Evolutionary conservation across 2,797 vertebrate species (phyloP).

Genomic region (Erithacus rubecula): DNA sequence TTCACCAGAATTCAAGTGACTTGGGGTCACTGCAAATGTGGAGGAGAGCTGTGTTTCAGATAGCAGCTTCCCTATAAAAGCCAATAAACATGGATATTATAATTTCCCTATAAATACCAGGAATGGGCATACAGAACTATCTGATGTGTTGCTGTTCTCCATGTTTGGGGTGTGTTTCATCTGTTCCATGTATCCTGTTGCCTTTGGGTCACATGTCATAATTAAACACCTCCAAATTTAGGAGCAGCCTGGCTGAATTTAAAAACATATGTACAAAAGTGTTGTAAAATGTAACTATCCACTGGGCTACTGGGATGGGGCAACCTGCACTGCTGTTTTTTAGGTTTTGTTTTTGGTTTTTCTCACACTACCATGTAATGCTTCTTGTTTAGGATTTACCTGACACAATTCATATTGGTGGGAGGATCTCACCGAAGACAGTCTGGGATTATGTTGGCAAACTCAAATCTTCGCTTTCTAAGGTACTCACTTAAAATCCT

Average conservation of each 20-base stretch:
- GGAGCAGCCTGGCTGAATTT: background rate
- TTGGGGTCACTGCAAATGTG: background rate
- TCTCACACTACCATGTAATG: constrained; percentile 7
- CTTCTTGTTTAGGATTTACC: constrained; percentile 87
- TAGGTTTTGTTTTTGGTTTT: background rate
- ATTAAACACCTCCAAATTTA: background rate
- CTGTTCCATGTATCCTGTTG: background rate
- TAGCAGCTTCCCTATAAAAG: background rate
- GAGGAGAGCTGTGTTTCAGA: background rate
- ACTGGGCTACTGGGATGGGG: background rate
- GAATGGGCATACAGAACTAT: background rate
- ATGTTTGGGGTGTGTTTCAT: background rate
- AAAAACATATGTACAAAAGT: background rate
- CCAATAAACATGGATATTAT: background rate
- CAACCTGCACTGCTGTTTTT: background rate
- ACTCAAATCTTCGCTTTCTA: constrained; percentile 92
- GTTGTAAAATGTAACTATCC: background rate
- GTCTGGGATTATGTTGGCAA: constrained; percentile 98
- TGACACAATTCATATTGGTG: constrained; percentile 95
- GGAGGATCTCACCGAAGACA: constrained; percentile 92
- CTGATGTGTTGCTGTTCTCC: background rate
- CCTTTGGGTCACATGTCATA: background rate
- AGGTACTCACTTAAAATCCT: constrained; percentile 78
- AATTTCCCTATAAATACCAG: background rate
- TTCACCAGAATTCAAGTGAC: background rate